Conservation (phyloP, 2,797 vertebrate species). For the Parauchenoglanis ngamensis region DNA sequence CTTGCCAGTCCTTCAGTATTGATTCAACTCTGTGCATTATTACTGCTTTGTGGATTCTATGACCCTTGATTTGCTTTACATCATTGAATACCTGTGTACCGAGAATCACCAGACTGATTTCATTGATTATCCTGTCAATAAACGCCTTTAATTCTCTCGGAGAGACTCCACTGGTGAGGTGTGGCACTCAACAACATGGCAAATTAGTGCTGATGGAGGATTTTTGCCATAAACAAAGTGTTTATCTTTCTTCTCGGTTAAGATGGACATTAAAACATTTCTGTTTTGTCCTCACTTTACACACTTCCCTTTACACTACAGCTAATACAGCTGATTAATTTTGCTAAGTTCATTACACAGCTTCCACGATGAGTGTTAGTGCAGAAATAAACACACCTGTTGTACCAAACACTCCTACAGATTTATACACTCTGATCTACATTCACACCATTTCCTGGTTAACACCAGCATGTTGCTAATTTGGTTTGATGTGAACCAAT, state of each 20-base stretch:
- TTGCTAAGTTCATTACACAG: background rate
- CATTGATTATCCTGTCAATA: background rate
- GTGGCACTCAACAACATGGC: background rate
- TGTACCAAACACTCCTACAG: background rate
- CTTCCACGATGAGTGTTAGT: background rate
- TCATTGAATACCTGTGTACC: background rate
- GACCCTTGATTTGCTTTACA: background rate
- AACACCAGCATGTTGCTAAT: background rate
- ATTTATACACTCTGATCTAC: background rate
- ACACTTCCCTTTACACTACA: background rate
- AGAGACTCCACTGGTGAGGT: background rate
- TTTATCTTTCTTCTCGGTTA: background rate
- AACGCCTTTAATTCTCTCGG: background rate
- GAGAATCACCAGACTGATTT: background rate
- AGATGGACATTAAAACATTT: background rate
- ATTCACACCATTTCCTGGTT: background rate
- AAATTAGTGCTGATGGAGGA: background rate
- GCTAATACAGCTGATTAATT: background rate
- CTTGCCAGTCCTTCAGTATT: background rate
- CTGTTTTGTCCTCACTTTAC: background rate
- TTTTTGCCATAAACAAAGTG: background rate
- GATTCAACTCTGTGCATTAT: background rate
- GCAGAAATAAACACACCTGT: background rate
- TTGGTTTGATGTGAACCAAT: background rate
- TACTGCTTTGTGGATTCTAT: background rate